Evolutionary conservation across 2,797 vertebrate species (phyloP).

Genomic region (Somateria mollissima): DNA sequence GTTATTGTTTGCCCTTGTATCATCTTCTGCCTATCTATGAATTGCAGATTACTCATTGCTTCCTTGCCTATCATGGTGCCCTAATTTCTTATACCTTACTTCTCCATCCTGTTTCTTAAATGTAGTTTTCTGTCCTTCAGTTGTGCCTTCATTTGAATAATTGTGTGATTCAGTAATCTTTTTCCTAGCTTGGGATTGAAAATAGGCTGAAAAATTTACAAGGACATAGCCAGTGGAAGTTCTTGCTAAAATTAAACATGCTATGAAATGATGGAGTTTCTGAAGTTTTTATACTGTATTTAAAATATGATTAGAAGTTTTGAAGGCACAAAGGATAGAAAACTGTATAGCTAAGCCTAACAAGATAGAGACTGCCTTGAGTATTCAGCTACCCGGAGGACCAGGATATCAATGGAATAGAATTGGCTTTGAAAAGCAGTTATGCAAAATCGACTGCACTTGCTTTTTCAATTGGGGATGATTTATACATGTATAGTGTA

Average conservation of each 20-base stretch:
- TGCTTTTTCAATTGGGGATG: neutral
- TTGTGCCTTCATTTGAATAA: conserved; percentile 37
- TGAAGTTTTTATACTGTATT: neutral
- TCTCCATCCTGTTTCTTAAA: conserved; percentile 19
- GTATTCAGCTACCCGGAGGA: neutral
- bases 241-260: neutral
- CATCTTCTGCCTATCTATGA: conserved; percentile 22
- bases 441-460: neutral
- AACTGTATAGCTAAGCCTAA: neutral
- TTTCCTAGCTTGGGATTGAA: conserved; percentile 9
- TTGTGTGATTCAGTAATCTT: neutral
- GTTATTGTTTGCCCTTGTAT: conserved; percentile 14
- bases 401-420: neutral
- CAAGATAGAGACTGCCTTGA: neutral
- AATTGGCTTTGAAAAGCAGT: neutral
- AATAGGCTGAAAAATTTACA: conserved; percentile 4
- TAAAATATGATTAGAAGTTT: neutral
- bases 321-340: conserved; percentile 9
- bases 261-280: neutral
- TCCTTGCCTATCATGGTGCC: conserved; percentile 37
- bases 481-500: neutral
- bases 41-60: conserved; percentile 50
- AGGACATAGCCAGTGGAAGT: neutral
- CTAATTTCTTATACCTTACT: conserved; percentile 58
- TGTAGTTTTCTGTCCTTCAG: conserved; percentile 32